Percentiles rank a stretch among this genome's conserved stretches.
Conservation (phyloP, 2,113 vertebrate genomes). For the Bolborhynchus lineola region DNA sequence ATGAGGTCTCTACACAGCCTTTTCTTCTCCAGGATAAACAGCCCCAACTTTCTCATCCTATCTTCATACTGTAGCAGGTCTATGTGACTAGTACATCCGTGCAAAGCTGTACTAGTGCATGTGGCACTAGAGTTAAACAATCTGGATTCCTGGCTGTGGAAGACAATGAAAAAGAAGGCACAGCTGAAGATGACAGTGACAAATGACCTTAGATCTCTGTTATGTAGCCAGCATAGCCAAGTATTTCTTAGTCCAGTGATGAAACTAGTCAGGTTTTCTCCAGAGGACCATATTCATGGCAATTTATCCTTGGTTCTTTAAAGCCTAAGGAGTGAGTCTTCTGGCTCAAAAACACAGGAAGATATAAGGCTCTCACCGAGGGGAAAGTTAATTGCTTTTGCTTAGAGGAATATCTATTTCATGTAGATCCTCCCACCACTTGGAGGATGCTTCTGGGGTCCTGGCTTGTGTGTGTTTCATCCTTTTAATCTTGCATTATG, state of each 20-base stretch:
- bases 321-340: neutral
- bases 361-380: neutral
- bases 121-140: neutral
- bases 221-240: neutral
- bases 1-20: too few relatives aligned
- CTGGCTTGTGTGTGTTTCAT: neutral
- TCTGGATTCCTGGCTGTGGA: neutral
- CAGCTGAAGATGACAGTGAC: neutral
- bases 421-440: neutral
- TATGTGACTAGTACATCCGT: fast-evolving
- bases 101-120: neutral
- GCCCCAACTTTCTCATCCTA: too few relatives aligned
- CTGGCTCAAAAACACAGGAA: neutral
- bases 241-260: neutral
- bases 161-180: neutral
- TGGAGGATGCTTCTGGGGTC: neutral
- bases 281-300: neutral
- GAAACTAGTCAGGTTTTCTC: neutral
- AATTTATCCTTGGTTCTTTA: neutral
- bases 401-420: neutral
- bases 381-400: neutral
- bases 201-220: neutral
- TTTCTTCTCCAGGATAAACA: too few relatives aligned
- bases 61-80: neutral
- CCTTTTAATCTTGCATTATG: neutral